Conservation (phyloP, 37 sponge, comb jelly and placozoan species). For the Tethya wilhelma region DNA sequence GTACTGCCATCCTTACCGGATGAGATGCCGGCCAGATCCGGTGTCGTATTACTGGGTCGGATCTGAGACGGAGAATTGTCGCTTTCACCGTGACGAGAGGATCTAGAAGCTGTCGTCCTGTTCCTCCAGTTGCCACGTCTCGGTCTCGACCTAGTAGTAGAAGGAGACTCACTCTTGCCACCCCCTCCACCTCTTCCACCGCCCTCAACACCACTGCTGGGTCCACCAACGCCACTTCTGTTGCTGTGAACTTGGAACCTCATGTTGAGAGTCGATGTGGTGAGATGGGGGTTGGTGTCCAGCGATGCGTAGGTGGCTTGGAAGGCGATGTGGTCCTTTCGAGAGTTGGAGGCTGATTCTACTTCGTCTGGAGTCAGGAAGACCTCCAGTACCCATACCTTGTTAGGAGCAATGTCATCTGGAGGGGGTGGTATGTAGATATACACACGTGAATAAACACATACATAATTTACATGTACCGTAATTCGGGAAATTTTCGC, state of each 20-base stretch:
- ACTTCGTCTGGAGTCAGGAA: slow-evolving; percentile 43
- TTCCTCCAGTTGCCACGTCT: too few species aligned
- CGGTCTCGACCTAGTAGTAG: too few species aligned
- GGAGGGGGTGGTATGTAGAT: too few species aligned
- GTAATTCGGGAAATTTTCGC: too few species aligned
- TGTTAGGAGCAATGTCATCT: slow-evolving; percentile 46
- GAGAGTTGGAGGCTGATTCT: background rate
- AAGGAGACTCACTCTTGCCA: background rate
- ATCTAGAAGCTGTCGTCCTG: too few species aligned
- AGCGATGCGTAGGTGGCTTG: slow-evolving; percentile 9
- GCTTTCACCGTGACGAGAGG: background rate
- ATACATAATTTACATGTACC: too few species aligned
- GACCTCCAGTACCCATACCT: slow-evolving; percentile 72
- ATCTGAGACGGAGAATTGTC: background rate
- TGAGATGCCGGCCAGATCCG: background rate
- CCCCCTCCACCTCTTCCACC: background rate
- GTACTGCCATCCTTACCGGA: too few species aligned
- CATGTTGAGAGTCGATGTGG: slow-evolving; percentile 1
- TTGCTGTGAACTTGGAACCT: background rate
- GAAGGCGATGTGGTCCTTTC: slow-evolving; percentile 1
- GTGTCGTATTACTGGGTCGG: background rate
- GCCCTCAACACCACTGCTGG: background rate
- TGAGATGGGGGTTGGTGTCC: slow-evolving; percentile 9
- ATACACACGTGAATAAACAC: too few species aligned
- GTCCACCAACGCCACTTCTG: background rate